A percentile compares a stretch with the other conserved stretches of the same genome.
phyloP scores from a whole-genome alignment of 2,113 vertebrate species.

The Tetraodon nigroviridis region DNA sequence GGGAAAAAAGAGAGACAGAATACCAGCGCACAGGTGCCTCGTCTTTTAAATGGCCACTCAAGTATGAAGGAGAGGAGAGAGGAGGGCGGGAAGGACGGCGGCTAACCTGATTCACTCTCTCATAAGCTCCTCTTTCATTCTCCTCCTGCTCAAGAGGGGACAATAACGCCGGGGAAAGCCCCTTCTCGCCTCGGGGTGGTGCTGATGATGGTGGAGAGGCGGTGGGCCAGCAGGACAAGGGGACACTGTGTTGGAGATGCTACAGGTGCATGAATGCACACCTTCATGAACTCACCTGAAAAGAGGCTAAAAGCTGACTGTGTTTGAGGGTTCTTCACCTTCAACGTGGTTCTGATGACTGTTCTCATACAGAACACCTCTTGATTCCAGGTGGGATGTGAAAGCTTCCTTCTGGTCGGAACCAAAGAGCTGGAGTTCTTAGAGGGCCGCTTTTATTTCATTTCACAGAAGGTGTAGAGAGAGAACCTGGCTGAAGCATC shows the following conservation, averaged over 20 bases:
- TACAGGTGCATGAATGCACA: conserved; percentile 36
- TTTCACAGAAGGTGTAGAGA: no score
- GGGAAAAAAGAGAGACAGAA: conserved; percentile 50
- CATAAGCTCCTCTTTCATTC: conserved; percentile 27
- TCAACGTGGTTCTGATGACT: no score
- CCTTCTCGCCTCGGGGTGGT: conserved; percentile 55
- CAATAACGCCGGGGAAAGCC: conserved; percentile 37
- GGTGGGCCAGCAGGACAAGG: conserved; percentile 40
- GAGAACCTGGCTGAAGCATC: no score
- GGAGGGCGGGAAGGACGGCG: conserved; percentile 26
- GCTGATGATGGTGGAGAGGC: conserved; percentile 31
- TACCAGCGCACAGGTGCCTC: conserved; percentile 60
- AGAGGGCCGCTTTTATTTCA: no score
- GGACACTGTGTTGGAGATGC: conserved; percentile 32
- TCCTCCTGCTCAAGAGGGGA: conserved; percentile 19
- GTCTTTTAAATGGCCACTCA: conserved; percentile 57
- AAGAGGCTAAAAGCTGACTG: background rate
- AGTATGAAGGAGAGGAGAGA: conserved; percentile 54
- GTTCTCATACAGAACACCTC: no score
- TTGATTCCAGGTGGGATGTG: no score
- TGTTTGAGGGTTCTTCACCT: background rate
- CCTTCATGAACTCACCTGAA: conserved; percentile 1
- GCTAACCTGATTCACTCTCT: conserved; percentile 21
- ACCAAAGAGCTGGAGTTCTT: no score
- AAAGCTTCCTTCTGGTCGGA: no score